Percentiles rank a stretch among this genome's conserved stretches.
phyloP scores from a whole-genome alignment of 2,113 vertebrate species.

The Sigmodon hispidus region DNA sequence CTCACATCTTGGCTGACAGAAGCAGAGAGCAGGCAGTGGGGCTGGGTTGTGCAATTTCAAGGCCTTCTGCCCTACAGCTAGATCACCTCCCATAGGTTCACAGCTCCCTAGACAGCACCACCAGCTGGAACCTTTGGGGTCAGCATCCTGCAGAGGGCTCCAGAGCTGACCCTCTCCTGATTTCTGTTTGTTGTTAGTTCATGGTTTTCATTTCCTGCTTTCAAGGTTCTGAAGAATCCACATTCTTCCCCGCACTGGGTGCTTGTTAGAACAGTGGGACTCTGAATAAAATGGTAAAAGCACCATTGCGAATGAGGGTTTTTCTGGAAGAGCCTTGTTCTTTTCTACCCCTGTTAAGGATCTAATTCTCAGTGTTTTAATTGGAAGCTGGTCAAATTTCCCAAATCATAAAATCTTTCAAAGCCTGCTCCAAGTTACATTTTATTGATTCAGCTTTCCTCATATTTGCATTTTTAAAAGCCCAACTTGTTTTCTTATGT shows the following conservation, averaged over 20 bases:
- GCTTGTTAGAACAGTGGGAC: slow-evolving; percentile 37
- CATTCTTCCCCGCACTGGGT: not conserved
- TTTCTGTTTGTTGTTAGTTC: not conserved
- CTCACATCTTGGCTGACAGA: not conserved
- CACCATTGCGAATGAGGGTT: slow-evolving; percentile 27
- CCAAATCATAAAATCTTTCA: slow-evolving; percentile 79
- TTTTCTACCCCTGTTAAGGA: slow-evolving; percentile 73
- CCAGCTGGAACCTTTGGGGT: not conserved
- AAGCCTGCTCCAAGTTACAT: slow-evolving; percentile 65
- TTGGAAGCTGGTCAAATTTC: slow-evolving; percentile 75
- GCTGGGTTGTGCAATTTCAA: no score
- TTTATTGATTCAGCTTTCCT: slow-evolving; percentile 67
- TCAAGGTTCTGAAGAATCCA: slow-evolving; percentile 11
- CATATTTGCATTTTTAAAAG: slow-evolving; percentile 27
- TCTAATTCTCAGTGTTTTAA: slow-evolving; percentile 76
- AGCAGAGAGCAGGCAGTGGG: not conserved
- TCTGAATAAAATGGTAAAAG: slow-evolving; percentile 21
- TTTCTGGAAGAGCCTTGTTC: slow-evolving; percentile 62
- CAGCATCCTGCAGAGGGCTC: not conserved
- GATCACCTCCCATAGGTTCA: not conserved
- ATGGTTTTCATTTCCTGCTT: slow-evolving; percentile 61
- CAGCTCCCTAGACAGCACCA: not conserved
- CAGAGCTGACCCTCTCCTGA: not conserved
- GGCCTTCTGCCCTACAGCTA: not conserved
- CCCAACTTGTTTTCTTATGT: slow-evolving; percentile 7